Conservation (phyloP, 2,797 vertebrate genomes). For the Notamacropus eugenii region DNA sequence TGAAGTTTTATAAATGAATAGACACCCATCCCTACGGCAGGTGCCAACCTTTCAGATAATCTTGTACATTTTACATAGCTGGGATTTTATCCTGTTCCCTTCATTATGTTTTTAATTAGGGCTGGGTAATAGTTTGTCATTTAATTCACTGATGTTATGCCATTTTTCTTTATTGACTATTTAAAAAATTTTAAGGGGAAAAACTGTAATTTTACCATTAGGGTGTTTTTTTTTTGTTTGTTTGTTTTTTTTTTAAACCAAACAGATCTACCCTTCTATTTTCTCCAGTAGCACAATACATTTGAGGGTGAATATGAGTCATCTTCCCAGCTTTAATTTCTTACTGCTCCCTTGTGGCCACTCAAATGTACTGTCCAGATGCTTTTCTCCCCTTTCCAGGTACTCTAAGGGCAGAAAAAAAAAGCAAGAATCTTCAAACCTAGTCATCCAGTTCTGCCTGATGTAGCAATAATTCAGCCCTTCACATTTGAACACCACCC, state of each 20-base stretch:
- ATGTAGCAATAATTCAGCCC: slow-evolving; percentile 19
- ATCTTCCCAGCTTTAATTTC: slow-evolving; percentile 80
- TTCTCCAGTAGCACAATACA: slow-evolving; percentile 23
- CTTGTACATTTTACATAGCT: background rate
- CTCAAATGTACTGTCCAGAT: slow-evolving; percentile 80
- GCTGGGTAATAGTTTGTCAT: slow-evolving; percentile 30
- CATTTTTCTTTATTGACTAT: background rate
- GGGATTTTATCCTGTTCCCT: background rate
- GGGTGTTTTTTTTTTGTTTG: background rate
- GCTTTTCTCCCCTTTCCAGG: background rate
- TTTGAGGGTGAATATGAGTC: slow-evolving; percentile 51
- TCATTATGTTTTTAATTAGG: slow-evolving; percentile 19
- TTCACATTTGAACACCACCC: slow-evolving; percentile 47
- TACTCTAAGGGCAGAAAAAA: slow-evolving; percentile 40
- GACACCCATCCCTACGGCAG: background rate
- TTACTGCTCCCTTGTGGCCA: slow-evolving; percentile 88
- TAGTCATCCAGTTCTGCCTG: slow-evolving; percentile 37
- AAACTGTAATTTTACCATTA: slow-evolving; percentile 33
- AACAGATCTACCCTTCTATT: slow-evolving; percentile 12
- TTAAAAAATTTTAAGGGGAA: background rate
- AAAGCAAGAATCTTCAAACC: slow-evolving; percentile 24
- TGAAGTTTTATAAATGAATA: background rate
- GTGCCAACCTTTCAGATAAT: slow-evolving; percentile 40
- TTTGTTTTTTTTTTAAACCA: background rate
- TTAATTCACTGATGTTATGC: slow-evolving; percentile 14